These are phyloP conservation scores for Zhuqinia jingwanae DNA, from an alignment of 2,888 invertebrate genomes.

Conservation along the genomic window DNA sequence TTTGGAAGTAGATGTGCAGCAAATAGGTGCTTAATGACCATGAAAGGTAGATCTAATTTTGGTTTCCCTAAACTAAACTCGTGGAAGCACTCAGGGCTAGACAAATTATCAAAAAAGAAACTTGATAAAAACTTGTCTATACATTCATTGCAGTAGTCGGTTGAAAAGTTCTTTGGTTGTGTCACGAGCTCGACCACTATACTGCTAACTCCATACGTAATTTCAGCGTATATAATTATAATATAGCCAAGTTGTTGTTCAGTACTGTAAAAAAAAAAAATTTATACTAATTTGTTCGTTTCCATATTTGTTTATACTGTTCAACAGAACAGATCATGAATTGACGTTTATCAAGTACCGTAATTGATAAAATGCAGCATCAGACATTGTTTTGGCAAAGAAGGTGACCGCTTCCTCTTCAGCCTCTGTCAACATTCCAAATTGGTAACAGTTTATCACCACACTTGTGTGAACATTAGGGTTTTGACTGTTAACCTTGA, in stretches of 20 bases:
- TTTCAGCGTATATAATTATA: constrained; percentile 60
- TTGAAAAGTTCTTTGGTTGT: constrained; percentile 70
- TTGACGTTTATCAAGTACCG: too few species aligned
- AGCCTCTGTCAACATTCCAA: constrained; percentile 56
- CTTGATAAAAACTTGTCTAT: constrained; percentile 63
- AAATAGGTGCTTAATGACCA: constrained; percentile 12
- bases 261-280: too few species aligned
- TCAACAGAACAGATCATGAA: too few species aligned
- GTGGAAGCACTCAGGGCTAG: neutral
- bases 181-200: constrained; percentile 65
- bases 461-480: constrained; percentile 62
- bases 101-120: constrained; percentile 53
- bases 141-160: constrained; percentile 69
- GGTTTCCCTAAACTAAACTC: constrained; percentile 49
- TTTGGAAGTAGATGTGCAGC: constrained; percentile 51
- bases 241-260: constrained; percentile 72
- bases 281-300: too few species aligned
- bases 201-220: constrained; percentile 51
- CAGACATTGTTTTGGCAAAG: constrained; percentile 53
- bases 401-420: constrained; percentile 59
- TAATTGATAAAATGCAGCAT: constrained; percentile 60
- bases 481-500: constrained; percentile 58
- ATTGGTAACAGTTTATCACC: constrained; percentile 72
- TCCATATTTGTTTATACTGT: too few species aligned
- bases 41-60: constrained; percentile 32